Evolutionary conservation across 2,888 invertebrate genomes (phyloP).

Genomic region (Colletes collaris): DNA sequence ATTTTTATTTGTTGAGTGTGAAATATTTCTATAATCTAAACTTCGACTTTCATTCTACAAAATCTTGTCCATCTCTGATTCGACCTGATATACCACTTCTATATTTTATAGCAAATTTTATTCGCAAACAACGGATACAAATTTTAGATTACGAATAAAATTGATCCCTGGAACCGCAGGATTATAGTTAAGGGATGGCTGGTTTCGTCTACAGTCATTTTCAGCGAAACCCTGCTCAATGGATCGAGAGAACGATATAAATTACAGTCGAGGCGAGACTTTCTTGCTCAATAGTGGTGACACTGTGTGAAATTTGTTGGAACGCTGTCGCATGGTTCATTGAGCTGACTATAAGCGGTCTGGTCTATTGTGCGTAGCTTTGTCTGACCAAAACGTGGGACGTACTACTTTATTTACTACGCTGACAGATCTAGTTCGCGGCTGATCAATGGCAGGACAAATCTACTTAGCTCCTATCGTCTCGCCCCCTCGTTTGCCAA

Average conservation of each 20-base stretch:
- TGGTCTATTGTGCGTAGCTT: background rate
- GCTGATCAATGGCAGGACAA: conserved; percentile 28
- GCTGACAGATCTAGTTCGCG: background rate
- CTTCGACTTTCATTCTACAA: no score
- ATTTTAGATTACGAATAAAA: no score
- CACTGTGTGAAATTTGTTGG: background rate
- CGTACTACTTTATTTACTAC: conserved; percentile 20
- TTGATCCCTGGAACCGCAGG: no score
- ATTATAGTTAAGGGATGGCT: no score
- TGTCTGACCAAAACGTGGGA: conserved; percentile 20
- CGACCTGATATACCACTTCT: no score
- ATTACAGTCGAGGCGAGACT: background rate
- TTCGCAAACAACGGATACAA: no score
- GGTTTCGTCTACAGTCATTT: no score
- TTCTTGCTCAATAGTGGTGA: background rate
- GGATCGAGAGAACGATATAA: background rate
- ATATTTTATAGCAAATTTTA: no score
- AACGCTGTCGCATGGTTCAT: background rate
- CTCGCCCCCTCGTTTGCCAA: background rate
- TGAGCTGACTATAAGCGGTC: background rate
- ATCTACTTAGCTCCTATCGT: conserved; percentile 21
- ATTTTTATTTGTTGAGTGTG: no score
- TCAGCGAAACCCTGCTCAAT: no score
- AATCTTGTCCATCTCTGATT: no score
- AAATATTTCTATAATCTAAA: no score